These are phyloP conservation scores for Caenorhabditis inopinata DNA, from an alignment of 1,140 invertebrate species.

Conservation along the genomic window DNA sequence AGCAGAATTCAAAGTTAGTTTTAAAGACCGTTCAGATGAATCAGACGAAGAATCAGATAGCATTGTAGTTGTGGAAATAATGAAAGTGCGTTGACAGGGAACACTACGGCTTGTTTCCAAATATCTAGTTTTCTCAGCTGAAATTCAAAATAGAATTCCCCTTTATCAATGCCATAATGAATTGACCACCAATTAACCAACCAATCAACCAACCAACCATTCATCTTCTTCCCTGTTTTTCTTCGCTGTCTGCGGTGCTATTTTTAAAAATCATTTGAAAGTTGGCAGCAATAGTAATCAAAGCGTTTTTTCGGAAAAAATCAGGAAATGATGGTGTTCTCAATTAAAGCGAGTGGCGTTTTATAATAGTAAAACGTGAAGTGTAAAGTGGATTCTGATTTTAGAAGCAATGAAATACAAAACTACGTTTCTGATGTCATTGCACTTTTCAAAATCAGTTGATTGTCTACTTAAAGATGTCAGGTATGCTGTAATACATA, in stretches of 20 bases:
- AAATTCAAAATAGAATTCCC: slow-evolving; percentile 7
- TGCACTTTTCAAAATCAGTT: too few species aligned
- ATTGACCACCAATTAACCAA: neutral
- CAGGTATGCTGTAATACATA: too few species aligned
- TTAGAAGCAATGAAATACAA: too few species aligned
- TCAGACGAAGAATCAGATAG: neutral
- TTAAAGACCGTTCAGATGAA: slow-evolving; percentile 11
- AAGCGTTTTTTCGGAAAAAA: too few species aligned
- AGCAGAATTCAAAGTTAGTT: neutral
- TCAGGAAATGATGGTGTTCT: too few species aligned
- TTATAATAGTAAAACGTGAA: too few species aligned
- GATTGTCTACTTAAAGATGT: too few species aligned
- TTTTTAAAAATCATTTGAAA: too few species aligned
- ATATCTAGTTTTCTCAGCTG: neutral
- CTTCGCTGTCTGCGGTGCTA: neutral
- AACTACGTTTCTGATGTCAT: too few species aligned
- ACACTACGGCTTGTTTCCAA: neutral
- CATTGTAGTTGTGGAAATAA: neutral
- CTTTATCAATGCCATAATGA: neutral
- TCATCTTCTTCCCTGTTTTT: neutral
- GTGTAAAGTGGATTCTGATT: too few species aligned
- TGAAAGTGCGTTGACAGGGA: neutral
- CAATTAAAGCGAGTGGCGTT: too few species aligned
- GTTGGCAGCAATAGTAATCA: too few species aligned
- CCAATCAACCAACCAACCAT: neutral